Evolutionary conservation across 2,888 invertebrate species (phyloP), one percentile per base, ranked within the genome.

Genomic region (Aspidiotus destructor): DNA sequence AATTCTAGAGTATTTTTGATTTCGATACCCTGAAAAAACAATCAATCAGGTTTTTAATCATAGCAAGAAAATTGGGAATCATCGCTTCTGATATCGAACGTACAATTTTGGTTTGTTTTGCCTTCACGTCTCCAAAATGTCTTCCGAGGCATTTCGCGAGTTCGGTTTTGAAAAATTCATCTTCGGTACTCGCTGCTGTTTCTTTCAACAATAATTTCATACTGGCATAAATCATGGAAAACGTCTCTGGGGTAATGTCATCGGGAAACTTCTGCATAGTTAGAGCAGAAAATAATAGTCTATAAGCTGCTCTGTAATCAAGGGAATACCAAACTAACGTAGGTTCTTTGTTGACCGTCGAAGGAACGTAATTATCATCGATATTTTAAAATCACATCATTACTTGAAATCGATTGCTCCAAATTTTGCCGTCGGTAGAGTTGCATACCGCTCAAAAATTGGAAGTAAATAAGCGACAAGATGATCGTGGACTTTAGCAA

Each of bases 201-300:
- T 48, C 11, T 48, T 48, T n/a, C 48, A 48, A n/a, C 48, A 48
- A 48, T n/a, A 13, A n/a, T 13, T n/a, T 48, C 48, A 48, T n/a
- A n/a, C 48, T 48, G n/a, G 48, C 48, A 48, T 48, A 48, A 11
- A 48, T 48, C 48, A 48, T 48, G 11, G 48, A 48, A 48, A 48
- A 11, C 11, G 48, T 48, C n/a, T 48, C 48, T 2, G 48, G 6
- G 48, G 10, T 48, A 11, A 48, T 3, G 6, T 48, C n/a, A n/a
- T 48, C 48, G 6, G 48, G 48, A 48, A 48, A 48, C n/a, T 48
- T 48, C n/a, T 48, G 10, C 48, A 13, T 11, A 48, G n/a, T n/a
- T 2, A 48, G n/a, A 48, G 48, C 10, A n/a, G 11, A 13, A 48
- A 48, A 48, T 48, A 48, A 48, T n/a, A n/a, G 3, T 48, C 48